phyloP scores from a whole-genome alignment of 1,140 invertebrate species.

The Galleria mellonella region DNA sequence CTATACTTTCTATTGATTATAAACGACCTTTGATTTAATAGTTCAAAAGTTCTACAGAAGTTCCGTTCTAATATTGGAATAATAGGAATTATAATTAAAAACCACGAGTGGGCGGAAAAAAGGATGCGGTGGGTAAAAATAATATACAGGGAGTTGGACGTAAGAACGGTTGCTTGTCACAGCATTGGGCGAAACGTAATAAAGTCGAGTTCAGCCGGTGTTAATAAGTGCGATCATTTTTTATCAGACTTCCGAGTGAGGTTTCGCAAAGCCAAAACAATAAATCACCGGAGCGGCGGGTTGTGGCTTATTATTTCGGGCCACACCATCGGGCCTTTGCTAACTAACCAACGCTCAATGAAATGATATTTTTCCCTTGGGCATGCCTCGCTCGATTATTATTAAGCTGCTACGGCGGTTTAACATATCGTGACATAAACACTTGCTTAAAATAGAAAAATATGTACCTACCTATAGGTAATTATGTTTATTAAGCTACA shows the following conservation, averaged over 20 bases:
- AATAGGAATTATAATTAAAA: too few species aligned
- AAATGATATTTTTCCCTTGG: conserved; percentile 44
- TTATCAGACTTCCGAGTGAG: conserved; percentile 55
- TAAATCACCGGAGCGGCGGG: conserved; percentile 53
- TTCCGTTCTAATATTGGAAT: too few species aligned
- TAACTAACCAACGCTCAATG: conserved; percentile 41
- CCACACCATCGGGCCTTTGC: conserved; percentile 38
- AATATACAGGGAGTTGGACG: too few species aligned
- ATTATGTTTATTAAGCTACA: too few species aligned
- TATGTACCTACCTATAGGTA: conserved; percentile 10
- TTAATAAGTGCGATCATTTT: conserved; percentile 69
- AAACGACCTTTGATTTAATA: too few species aligned
- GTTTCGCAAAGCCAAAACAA: conserved; percentile 61
- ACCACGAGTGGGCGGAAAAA: too few species aligned
- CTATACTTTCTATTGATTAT: too few species aligned
- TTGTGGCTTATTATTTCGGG: conserved; percentile 59
- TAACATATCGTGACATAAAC: conserved; percentile 14
- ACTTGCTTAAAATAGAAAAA: conserved; percentile 15
- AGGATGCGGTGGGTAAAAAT: too few species aligned
- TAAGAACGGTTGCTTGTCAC: conserved; percentile 11
- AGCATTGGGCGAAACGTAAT: conserved; percentile 36
- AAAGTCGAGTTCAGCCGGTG: conserved; percentile 40
- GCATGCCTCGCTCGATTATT: conserved; percentile 28
- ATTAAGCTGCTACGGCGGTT: conserved; percentile 45
- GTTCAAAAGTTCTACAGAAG: too few species aligned